Percentiles rank a stretch among this genome's conserved stretches.
These are phyloP conservation scores for Hypocryptadius cinnamomeus DNA, from an alignment of 2,113 vertebrate genomes.

Conservation along the genomic window DNA sequence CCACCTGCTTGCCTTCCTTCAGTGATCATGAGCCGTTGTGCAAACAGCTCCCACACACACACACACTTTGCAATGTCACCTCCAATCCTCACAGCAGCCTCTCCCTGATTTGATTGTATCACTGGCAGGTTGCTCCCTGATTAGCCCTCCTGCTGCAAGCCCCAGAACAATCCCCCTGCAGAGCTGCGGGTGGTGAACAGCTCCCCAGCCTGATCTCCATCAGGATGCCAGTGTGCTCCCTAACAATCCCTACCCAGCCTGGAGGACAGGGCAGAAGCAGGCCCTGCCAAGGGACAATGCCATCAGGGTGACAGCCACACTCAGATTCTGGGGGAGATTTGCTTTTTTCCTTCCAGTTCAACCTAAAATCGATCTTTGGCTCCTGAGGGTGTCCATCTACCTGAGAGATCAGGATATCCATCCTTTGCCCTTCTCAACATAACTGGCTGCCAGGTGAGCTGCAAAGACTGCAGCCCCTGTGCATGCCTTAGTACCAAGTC, in stretches of 20 bases:
- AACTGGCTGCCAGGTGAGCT: fast-evolving
- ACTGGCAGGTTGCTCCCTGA: background rate
- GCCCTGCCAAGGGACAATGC: background rate
- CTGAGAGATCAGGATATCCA: background rate
- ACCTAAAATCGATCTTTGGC: background rate
- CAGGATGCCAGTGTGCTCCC: background rate
- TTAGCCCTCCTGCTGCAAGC: background rate
- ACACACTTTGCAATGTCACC: background rate
- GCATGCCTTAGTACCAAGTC: background rate
- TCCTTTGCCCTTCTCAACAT: background rate
- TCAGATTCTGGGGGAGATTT: background rate
- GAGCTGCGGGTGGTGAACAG: background rate
- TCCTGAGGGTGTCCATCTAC: background rate
- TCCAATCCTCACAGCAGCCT: background rate
- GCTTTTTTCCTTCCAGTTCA: background rate
- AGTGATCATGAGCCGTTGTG: fast-evolving
- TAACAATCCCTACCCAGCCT: background rate
- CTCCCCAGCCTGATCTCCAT: background rate
- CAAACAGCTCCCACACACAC: background rate
- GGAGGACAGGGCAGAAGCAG: background rate
- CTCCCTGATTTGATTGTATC: background rate
- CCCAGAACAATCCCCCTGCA: background rate
- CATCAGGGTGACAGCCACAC: background rate
- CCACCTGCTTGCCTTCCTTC: background rate
- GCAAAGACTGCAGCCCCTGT: background rate